Base-by-base conservation (phyloP, 2,888 invertebrate species). In the Eledone cirrhosa region DNA sequence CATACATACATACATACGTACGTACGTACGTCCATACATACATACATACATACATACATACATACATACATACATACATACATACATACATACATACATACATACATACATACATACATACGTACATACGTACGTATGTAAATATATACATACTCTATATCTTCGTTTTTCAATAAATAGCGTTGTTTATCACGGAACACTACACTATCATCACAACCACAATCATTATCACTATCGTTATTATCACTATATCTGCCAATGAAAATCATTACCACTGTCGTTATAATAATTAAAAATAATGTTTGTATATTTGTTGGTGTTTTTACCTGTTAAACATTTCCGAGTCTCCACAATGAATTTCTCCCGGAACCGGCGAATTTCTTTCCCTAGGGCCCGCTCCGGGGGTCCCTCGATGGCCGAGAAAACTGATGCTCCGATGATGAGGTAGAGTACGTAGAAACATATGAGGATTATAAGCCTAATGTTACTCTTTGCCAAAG, bases 401-500 rank as follows among this genome's bases (percentile, higher is more conserved):
- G 93, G 91, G 0, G 95, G 95, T 8, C 93, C 93, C 90, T 96
- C 96, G 83, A 95, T 94, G n/a, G 94, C 93, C 80, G 94, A 94
- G 90, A 96, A 96, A 81, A 96, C 93, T 27, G 94, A 92, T 0
- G 96, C 95, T 27, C 96, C 96, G 89, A 94, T 90, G 53, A 94
- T 91, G 81, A 94, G 89, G 89, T 94, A 94, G 59, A 93, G 86
- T 33, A 93, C 82, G 86, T 93, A 93, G 83, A 93, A 93, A 81
- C 86, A 84, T 41, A 87, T 81, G 41, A 91, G 84, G 24, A 87
- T 84, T n/a, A 89, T 78, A 76, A 91, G 81, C 7, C 90, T 86
- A 24, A 87, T 82, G 77, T 84, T 87, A 80, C 86, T 87, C 76
- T 85, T 86, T 48, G 83, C 79, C 19, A 85, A 78, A 14, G 80